A percentile compares a stretch with the other conserved stretches of the same genome.
phyloP scores from a whole-genome alignment of 2,797 vertebrate species.

The Galaxias olidus region DNA sequence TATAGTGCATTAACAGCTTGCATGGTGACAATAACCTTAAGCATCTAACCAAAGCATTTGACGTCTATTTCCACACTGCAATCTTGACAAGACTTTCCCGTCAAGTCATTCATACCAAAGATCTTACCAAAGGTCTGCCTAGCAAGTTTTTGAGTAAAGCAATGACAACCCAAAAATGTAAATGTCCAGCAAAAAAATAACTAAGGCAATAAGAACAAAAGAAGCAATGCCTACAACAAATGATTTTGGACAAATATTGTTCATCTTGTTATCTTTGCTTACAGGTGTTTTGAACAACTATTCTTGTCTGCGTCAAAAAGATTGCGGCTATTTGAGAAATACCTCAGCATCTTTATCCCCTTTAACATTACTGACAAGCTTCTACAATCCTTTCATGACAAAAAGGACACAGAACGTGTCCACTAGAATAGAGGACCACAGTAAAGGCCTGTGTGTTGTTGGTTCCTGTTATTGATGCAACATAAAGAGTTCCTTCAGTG shows the following conservation, averaged over 20 bases:
- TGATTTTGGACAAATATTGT: conserved; percentile 74
- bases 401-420: conserved; percentile 69
- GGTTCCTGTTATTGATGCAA: conserved; percentile 72
- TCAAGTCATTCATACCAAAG: conserved; percentile 74
- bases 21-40: conserved; percentile 70
- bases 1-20: conserved; percentile 74
- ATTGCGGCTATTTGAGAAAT: conserved; percentile 71
- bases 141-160: conserved; percentile 49
- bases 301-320: conserved; percentile 68
- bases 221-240: conserved; percentile 83
- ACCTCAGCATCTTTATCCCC: conserved; percentile 23
- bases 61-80: conserved; percentile 54
- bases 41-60: conserved; percentile 36
- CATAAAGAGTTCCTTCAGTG: conserved; percentile 79
- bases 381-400: conserved; percentile 72
- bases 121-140: conserved; percentile 72
- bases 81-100: conserved; percentile 39
- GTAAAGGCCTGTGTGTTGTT: conserved; percentile 68
- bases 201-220: conserved; percentile 64
- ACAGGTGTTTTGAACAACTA: conserved; percentile 63
- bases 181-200: conserved; percentile 76
- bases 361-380: conserved; percentile 72
- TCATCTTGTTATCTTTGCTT: conserved; percentile 72
- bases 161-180: conserved; percentile 65
- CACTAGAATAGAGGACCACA: conserved; percentile 70